Percentiles rank a stretch among this genome's conserved stretches.
These are phyloP conservation scores for Zaprionus kolodkinae DNA, from an alignment of 1,140 invertebrate species.

Conservation along the genomic window DNA sequence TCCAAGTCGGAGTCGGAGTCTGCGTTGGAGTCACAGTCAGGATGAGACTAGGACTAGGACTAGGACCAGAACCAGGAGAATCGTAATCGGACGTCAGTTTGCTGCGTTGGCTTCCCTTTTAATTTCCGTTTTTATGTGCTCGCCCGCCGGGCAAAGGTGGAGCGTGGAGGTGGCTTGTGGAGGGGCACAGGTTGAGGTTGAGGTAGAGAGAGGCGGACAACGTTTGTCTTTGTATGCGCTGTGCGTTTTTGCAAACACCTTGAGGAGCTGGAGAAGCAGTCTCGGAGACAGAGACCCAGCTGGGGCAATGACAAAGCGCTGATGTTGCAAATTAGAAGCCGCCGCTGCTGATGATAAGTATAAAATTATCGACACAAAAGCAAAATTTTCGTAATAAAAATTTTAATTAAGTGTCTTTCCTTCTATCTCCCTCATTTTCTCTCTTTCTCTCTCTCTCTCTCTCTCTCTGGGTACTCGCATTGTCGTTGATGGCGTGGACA, in stretches of 20 bases:
- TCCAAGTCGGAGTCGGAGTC: conserved; percentile 2
- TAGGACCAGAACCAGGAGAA: background rate
- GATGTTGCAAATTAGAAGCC: conserved; percentile 70
- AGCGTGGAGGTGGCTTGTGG: too few relatives aligned
- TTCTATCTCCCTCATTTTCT: conserved; percentile 4
- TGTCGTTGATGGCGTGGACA: conserved; percentile 28
- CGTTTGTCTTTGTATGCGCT: conserved; percentile 36
- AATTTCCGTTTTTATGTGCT: conserved; percentile 75
- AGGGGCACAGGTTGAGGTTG: background rate
- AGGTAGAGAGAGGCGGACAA: background rate
- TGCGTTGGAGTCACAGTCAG: background rate
- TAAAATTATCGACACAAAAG: conserved; percentile 80
- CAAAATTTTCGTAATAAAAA: conserved; percentile 74
- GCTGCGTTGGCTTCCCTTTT: conserved; percentile 73
- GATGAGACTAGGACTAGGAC: conserved; percentile 1
- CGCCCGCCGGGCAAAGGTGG: conserved; percentile 17
- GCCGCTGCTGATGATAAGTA: conserved; percentile 70
- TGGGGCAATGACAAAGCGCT: conserved; percentile 42
- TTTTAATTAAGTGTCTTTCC: conserved; percentile 60
- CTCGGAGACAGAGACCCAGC: background rate
- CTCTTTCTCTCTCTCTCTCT: background rate
- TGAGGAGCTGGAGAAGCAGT: background rate
- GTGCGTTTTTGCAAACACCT: conserved; percentile 27
- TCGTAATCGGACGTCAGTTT: conserved; percentile 42
- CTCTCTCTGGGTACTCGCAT: background rate